Percentiles rank a stretch among this genome's conserved stretches.
phyloP scores from a whole-genome alignment of 2,888 invertebrate species.

The Aphidius colemani region DNA sequence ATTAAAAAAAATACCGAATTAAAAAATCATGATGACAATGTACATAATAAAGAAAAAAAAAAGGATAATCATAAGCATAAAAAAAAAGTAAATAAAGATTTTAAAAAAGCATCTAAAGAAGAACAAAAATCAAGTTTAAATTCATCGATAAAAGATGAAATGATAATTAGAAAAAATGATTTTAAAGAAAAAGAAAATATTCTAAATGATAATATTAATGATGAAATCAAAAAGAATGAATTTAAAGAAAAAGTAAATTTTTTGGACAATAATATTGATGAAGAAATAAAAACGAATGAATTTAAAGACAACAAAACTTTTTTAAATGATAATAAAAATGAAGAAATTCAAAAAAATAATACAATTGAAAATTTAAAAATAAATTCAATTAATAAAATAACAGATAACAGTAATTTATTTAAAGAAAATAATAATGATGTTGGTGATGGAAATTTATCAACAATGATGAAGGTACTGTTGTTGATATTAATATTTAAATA shows the following conservation, averaged over 20 bases:
- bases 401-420: neutral
- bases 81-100: conserved; percentile 2
- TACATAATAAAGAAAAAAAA: neutral
- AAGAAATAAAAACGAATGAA: too few species aligned
- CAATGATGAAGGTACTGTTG: conserved; percentile 18
- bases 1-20: neutral
- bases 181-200: neutral
- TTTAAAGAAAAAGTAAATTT: too few species aligned
- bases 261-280: too few species aligned
- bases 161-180: conserved; percentile 21
- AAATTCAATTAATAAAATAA: too few species aligned
- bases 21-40: neutral
- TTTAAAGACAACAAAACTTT: neutral
- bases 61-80: conserved; percentile 5
- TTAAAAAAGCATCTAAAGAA: neutral
- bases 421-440: too few species aligned
- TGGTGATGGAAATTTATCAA: neutral
- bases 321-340: neutral
- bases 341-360: neutral
- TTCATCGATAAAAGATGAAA: conserved; percentile 5
- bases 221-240: neutral
- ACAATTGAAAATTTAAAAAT: neutral
- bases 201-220: neutral
- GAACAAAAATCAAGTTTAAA: neutral
- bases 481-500: neutral